A percentile compares a stretch with the other conserved stretches of the same genome.
Conservation (phyloP, 2,888 invertebrate genomes). For the Synergus laeviventris region DNA sequence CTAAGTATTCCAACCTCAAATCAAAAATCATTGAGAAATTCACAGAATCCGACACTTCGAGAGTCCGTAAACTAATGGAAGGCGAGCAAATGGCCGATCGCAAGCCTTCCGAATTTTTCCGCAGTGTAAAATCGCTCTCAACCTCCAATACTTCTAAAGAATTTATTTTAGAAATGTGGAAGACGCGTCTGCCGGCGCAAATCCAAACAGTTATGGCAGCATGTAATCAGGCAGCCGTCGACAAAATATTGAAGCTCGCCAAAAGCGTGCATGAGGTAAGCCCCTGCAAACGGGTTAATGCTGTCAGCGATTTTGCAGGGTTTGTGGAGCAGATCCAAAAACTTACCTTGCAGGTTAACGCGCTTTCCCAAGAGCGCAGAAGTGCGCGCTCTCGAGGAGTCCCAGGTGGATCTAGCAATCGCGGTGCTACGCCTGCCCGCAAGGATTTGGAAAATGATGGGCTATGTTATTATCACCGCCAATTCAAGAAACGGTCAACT, state of each 20-base stretch:
- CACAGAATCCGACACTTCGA: conserved; percentile 35
- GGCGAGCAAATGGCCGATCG: conserved; percentile 26
- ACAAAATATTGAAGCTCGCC: neutral
- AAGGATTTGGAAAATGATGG: no score
- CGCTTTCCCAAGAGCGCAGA: neutral
- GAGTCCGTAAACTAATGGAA: conserved; percentile 12
- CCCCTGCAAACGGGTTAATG: neutral
- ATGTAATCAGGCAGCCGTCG: neutral
- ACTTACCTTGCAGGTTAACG: neutral
- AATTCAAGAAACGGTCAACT: neutral
- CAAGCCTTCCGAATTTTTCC: conserved; percentile 41
- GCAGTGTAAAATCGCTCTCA: neutral
- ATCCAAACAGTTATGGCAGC: neutral
- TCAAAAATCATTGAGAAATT: neutral
- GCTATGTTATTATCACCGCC: conserved; percentile 15
- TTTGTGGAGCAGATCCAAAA: neutral
- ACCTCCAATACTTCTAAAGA: neutral
- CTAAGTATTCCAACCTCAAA: conserved; percentile 34
- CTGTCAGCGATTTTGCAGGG: neutral
- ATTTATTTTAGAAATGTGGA: neutral
- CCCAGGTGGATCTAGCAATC: neutral
- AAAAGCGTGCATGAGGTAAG: neutral
- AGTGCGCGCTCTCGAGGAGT: neutral
- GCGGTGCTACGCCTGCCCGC: neutral
- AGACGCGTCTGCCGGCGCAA: neutral